A percentile compares a stretch with the other conserved stretches of the same genome.
phyloP scores from a whole-genome alignment of 1,140 invertebrate genomes.

The Pachypeltis micranthus region DNA sequence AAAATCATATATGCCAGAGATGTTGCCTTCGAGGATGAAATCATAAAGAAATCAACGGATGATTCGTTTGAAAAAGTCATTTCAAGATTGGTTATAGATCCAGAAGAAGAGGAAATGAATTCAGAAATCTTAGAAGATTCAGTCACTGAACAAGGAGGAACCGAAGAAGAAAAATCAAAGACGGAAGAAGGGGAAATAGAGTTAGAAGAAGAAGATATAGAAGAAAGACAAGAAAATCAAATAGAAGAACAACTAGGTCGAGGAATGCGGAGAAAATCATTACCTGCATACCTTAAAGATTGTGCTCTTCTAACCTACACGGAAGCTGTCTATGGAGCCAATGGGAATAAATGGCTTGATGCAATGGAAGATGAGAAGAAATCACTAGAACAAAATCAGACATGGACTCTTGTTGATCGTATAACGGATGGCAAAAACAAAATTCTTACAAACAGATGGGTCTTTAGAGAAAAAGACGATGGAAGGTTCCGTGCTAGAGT shows the following conservation, averaged over 20 bases:
- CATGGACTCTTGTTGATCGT: conserved; percentile 20
- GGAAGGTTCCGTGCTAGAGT: conserved; percentile 32
- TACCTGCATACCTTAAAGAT: conserved; percentile 4
- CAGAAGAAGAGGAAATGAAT: no score
- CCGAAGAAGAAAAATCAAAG: no score
- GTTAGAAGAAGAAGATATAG: no score
- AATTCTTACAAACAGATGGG: conserved; percentile 22
- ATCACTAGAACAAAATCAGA: conserved; percentile 26
- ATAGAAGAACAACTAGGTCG: not conserved
- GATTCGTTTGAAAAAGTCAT: no score
- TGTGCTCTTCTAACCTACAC: conserved; percentile 27
- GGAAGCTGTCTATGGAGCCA: conserved; percentile 24
- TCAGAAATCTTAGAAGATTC: no score
- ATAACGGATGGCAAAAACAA: not conserved
- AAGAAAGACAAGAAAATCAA: not conserved
- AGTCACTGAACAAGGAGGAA: no score
- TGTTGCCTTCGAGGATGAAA: no score
- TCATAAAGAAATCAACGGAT: no score
- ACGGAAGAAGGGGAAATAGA: no score
- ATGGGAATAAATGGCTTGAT: conserved; percentile 24
- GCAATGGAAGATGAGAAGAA: conserved; percentile 27
- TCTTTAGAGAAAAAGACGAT: conserved; percentile 20
- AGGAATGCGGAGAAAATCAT: not conserved
- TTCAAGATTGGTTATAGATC: no score
- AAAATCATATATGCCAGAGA: no score